Conservation (phyloP, 2,113 vertebrate genomes). For the Oceanodroma tethys region DNA sequence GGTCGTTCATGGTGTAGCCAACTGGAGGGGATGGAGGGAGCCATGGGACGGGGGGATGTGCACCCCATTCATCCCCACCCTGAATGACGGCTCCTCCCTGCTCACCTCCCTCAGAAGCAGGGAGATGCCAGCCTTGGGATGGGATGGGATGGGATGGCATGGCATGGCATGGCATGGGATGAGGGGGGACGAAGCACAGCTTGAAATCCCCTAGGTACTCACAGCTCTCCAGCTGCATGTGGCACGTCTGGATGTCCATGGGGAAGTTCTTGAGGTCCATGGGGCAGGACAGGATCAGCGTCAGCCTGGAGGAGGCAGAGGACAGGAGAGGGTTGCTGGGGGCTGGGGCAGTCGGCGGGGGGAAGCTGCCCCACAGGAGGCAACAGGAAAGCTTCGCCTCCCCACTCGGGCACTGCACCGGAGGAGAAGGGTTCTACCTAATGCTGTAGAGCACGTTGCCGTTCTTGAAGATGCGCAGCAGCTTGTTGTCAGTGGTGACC, state of each 20-base stretch:
- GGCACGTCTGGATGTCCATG: conserved; percentile 95
- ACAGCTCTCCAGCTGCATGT: conserved; percentile 97
- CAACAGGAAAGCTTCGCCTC: neutral
- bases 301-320: conserved; percentile 79
- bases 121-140: neutral
- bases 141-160: neutral
- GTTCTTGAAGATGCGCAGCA: conserved; percentile 91
- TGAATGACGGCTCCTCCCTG: neutral
- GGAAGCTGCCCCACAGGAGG: accelerated
- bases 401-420: neutral
- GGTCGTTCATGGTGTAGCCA: conserved; percentile 94
- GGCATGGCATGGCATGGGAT: neutral
- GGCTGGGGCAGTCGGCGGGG: too few relatives aligned
- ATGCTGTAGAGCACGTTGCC: conserved; percentile 94
- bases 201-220: conserved; percentile 66
- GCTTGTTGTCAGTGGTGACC: conserved; percentile 93
- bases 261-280: conserved; percentile 98
- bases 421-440: conserved; percentile 70
- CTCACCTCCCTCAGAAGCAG: neutral
- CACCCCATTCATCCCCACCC: neutral
- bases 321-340: neutral
- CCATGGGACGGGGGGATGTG: neutral
- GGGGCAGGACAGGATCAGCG: conserved; percentile 89
- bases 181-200: neutral
- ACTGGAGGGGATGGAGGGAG: conserved; percentile 65